Conservation (phyloP, 2,797 vertebrate genomes). For the Macroramphosus scolopax region DNA sequence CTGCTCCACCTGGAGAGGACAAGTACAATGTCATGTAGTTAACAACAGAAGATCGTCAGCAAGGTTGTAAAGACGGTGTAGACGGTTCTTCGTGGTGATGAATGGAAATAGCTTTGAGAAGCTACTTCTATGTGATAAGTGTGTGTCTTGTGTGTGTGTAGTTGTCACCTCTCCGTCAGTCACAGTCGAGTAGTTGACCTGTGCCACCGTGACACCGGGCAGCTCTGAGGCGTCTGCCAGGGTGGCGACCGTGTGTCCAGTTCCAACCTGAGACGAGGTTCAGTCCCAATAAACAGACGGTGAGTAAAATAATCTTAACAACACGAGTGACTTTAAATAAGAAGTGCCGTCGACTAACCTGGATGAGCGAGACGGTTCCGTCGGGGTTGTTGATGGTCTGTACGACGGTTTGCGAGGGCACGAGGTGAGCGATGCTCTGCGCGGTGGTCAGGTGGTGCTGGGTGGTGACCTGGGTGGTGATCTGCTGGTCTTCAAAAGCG, state of each 20-base stretch:
- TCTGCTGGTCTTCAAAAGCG: constrained; percentile 93
- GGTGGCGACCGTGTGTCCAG: constrained; percentile 94
- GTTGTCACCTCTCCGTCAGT: constrained; percentile 88
- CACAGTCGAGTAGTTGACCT: constrained; percentile 96
- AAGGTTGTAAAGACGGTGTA: neutral
- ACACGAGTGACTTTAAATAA: too few relatives aligned
- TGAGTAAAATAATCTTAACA: too few relatives aligned
- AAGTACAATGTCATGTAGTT: neutral
- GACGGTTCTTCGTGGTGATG: constrained; percentile 10
- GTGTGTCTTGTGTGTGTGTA: too few relatives aligned
- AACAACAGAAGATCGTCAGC: neutral
- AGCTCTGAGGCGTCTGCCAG: constrained; percentile 94
- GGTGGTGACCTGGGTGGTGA: constrained; percentile 66
- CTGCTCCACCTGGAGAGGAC: constrained; percentile 84
- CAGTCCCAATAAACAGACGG: too few relatives aligned
- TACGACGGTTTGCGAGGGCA: constrained; percentile 97
- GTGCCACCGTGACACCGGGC: constrained; percentile 93
- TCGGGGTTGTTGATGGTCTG: constrained; percentile 98
- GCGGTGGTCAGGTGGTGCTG: constrained; percentile 82
- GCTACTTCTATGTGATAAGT: too few relatives aligned
- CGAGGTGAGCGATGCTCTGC: constrained; percentile 93
- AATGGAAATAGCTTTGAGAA: too few relatives aligned
- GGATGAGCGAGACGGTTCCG: constrained; percentile 97
- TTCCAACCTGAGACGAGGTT: constrained; percentile 85
- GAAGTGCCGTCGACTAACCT: constrained; percentile 81